Evolutionary conservation across 2,113 vertebrate genomes (phyloP).

Genomic region (Scomber colias): DNA sequence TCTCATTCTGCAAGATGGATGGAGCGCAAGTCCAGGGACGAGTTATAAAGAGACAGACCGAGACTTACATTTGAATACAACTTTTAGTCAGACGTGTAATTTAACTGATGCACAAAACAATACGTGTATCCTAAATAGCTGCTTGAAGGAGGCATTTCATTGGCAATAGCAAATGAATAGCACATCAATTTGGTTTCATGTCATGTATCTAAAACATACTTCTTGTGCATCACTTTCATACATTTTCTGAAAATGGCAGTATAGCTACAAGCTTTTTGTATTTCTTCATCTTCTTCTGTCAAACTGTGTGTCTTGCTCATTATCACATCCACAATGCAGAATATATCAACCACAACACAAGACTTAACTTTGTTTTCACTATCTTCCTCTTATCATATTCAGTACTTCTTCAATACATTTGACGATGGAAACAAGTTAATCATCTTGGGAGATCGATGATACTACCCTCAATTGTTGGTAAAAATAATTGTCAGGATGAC

Average conservation of each 20-base stretch:
- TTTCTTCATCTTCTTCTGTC: neutral
- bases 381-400: neutral
- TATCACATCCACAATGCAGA: neutral
- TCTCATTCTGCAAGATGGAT: slow-evolving; percentile 69
- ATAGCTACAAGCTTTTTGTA: neutral
- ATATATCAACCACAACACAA: neutral
- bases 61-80: neutral
- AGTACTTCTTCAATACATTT: neutral
- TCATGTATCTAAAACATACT: neutral
- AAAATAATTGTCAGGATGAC: slow-evolving; percentile 33
- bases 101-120: no score
- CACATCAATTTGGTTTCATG: neutral
- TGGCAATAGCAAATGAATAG: neutral
- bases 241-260: neutral
- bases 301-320: neutral
- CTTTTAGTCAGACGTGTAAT: slow-evolving; percentile 1
- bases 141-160: neutral
- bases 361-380: neutral
- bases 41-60: slow-evolving; percentile 24
- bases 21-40: slow-evolving; percentile 20
- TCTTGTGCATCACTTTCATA: neutral
- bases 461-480: neutral
- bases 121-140: no score
- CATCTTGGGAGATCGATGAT: neutral
- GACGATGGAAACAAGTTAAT: neutral